Base-by-base conservation (phyloP, 2,888 invertebrate genomes). In the Punctoribates punctum region DNA sequence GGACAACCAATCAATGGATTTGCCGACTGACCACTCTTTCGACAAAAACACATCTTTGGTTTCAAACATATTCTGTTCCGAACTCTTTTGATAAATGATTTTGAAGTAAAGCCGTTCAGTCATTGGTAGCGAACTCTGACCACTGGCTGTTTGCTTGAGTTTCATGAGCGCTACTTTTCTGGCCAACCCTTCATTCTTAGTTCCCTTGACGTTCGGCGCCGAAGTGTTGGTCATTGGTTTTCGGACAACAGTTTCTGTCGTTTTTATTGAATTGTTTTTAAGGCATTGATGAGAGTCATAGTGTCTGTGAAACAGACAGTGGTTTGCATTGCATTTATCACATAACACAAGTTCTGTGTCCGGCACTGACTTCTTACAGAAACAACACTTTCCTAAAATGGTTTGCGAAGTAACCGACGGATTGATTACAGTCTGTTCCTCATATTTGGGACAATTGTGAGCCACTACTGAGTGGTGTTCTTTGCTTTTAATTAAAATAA, bases 161-260 rank as follows among this genome's bases (percentile, higher is more conserved):
- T 78, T 78, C 78, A 78, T 78, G 23, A 67, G 46, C 11, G 74
- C 74, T 8, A 78, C 78, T 72, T 73, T 76, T 60, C 25, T 25
- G 9, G 76, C 74, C 25, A 78, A 72, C 27, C 70, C 72, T 34
- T 78, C 73, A 72, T 78, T 78, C 42, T 78, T 78, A 15, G 73
- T 73, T 11, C 78, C 78, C 65, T 48, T 76, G 3, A 29, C 17
- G 13, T 65, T 65, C 0, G 48, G 65, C 13, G 62, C 51, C 4
- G 60, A 34, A 34, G 38, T 6, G 11, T 38, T 67, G 20, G 34
- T 9, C 15, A 38, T 20, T 1, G 38, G n/a, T n/a, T 77, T 77
- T 9, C 17, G 25, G 6, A 27, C 46, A 27, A 20, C 48, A 2
- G 20, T 60, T 62, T 38, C 27, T 17, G 6, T 38, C n/a, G 27